phyloP scores from a whole-genome alignment of 2,113 vertebrate species.

The Zonotrichia leucophrys region DNA sequence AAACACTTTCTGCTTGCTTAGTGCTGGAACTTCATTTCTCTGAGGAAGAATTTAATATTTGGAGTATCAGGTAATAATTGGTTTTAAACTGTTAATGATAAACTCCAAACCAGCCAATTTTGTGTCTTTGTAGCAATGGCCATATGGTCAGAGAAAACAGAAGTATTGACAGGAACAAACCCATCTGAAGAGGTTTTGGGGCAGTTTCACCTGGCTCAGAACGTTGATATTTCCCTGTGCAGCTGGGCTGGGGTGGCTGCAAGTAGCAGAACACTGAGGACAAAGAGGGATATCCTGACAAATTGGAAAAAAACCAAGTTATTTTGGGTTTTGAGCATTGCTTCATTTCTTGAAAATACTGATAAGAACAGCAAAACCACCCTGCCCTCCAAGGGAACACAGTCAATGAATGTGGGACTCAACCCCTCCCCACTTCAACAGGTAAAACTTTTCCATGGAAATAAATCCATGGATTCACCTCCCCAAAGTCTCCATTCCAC shows the following conservation, averaged over 20 bases:
- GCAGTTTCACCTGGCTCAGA: background rate
- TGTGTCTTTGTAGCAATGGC: background rate
- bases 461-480: background rate
- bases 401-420: background rate
- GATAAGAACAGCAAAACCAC: background rate
- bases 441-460: background rate
- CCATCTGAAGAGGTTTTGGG: background rate
- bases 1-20: background rate
- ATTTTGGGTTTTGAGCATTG: background rate
- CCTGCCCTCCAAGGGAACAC: background rate
- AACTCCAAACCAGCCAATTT: background rate
- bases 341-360: background rate
- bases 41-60: background rate
- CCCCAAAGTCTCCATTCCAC: background rate
- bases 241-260: background rate
- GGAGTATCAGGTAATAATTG: background rate
- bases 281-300: background rate
- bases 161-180: background rate
- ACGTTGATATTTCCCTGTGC: accelerated
- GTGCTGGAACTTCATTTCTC: background rate
- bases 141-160: background rate
- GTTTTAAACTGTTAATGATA: background rate
- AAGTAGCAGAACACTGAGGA: background rate
- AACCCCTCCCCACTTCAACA: background rate
- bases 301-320: background rate